Evolutionary conservation across 2,113 vertebrate genomes (phyloP), one percentile per base, ranked within the genome.

Genomic region (Crotophaga sulcirostris): DNA sequence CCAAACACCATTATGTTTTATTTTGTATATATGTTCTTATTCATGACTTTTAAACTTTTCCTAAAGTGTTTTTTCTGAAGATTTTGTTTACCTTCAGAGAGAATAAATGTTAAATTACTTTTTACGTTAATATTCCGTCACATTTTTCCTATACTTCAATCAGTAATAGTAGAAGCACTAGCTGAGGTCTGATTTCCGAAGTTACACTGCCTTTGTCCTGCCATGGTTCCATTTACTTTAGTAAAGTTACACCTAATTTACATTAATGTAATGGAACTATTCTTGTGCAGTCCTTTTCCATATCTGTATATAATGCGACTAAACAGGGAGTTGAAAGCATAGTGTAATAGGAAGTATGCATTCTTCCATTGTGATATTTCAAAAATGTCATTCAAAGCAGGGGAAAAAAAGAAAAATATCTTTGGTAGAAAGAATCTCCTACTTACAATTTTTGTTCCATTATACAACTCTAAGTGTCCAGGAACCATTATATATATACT

Each of bases 401-500:
- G 1, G 24, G 26, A 3, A 54, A 67, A 36, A 70, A 58, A 21
- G 3, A 55, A 59, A 86, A 63, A 44, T 13, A 23, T 78, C 29
- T 63, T 47, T 94, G 80, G 55, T 58, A 94, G 84, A 81, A 92
- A 64, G 2, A 47, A 29, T 60, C 49, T 84, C 47, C 38, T 34
- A 34, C 34, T 90, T 90, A 44, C 11, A 62, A 69, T 49, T 76
- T 69, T 58, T 34, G 42, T 80, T 94, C 82, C 20, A 0, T 94
- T 92, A 81, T 52, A 80, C 20, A 38, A 21, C 31, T 56, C 60
- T 84, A 87, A 78, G 23, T n/a, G 33, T 68, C 44, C 2, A 1
- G 81, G 56, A 82, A 13, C 25, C 0, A 0, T 59, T 59, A 72
- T 1, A 0, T 26, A 70, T 45, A 3, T 12, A 2, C 9, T 86